phyloP scores from a whole-genome alignment of 2,888 invertebrate genomes.

The Fragum sueziense region DNA sequence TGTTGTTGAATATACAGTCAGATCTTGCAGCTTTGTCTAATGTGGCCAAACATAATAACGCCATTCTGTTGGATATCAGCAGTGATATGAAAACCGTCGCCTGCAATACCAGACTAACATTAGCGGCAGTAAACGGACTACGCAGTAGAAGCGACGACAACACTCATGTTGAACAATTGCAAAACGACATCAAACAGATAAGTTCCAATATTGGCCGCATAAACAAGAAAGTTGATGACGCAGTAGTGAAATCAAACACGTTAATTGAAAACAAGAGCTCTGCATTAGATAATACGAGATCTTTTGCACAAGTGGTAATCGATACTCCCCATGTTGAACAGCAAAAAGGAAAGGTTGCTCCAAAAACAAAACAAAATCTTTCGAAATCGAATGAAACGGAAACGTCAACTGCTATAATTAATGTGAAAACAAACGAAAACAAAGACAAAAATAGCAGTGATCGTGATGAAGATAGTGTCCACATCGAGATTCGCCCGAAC shows the following conservation, averaged over 20 bases:
- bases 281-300: background rate
- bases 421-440: background rate
- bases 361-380: background rate
- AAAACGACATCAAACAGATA: background rate
- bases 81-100: background rate
- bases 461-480: background rate
- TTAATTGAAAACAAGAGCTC: too few relatives aligned
- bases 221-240: background rate
- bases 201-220: background rate
- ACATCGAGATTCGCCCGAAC: background rate
- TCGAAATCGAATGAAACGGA: background rate
- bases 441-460: background rate
- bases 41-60: background rate
- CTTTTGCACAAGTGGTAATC: background rate
- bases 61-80: background rate
- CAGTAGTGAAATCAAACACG: background rate
- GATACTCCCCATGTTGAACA: background rate
- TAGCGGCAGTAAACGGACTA: background rate
- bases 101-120: background rate
- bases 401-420: background rate
- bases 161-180: background rate
- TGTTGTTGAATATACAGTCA: background rate
- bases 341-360: background rate
- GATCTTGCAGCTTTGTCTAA: background rate
- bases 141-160: background rate